Base-by-base conservation (phyloP, 2,113 vertebrate species). In the Paralichthys olivaceus region DNA sequence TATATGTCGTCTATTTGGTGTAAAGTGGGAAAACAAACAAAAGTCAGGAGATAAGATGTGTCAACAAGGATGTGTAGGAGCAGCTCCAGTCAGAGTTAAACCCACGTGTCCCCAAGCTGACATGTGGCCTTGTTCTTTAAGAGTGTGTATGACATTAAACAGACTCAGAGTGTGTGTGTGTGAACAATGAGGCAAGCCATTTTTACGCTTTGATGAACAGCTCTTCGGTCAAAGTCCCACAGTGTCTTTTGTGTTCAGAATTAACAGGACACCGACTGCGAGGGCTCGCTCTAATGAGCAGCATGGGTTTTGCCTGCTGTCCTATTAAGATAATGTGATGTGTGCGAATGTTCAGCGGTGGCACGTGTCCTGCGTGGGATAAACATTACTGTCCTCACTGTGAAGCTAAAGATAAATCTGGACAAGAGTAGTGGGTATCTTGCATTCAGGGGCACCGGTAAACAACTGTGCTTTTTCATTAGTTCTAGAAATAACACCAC, bases 1-100 rank as follows among this genome's bases (percentile, higher is more conserved):
- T 20, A 4, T 37, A 26, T 19, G 25, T 12, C 6, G 14, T 55
- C 29, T 7, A 20, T 37, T 0, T 13, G 22, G 8, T 45, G 63
- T 20, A 14, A 4, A 32, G 40, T 26, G 22, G 23, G 7, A 77
- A 62, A 69, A 15, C 34, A 75, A 77, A 69, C 32, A 68, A 15
- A 58, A 43, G 25, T 4, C 26, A 23, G 53, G 11, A 40, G 66
- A 75, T 73, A 72, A 71, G 63, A 60, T 47, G 29, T 2, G 54
- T 77, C 57, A 80, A 88, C 76, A 83, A 20, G 57, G 67, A 77
- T 69, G 47, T 79, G 66, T 13, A 34, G 34, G 60, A 74, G 65
- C 43, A 68, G 22, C 51, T 76, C 17, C 19, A 57, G 62, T 25
- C 26, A 7, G n/a, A 17, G 12, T 25, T 17, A 3, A 57, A 64